Conservation (phyloP, 2,797 vertebrate genomes). For the Vireo griseus region DNA sequence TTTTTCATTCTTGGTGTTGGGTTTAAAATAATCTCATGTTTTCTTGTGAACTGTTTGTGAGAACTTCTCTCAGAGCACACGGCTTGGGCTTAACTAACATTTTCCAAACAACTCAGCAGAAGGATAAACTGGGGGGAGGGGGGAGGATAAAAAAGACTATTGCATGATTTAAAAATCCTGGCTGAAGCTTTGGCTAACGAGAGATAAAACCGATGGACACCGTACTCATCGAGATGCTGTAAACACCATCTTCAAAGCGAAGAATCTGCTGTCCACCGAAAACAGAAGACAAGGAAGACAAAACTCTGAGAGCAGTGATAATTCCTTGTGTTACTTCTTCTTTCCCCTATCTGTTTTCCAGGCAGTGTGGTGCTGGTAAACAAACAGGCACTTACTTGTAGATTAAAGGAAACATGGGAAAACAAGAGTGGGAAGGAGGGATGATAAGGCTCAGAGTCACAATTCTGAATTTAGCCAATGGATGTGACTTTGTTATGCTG, state of each 20-base stretch:
- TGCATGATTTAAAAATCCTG: background rate
- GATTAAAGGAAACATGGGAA: background rate
- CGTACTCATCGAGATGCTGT: background rate
- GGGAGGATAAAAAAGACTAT: background rate
- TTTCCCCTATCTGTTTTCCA: background rate
- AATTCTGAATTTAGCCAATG: background rate
- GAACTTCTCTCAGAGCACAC: background rate
- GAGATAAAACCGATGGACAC: background rate
- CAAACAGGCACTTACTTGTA: background rate
- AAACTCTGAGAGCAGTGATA: background rate
- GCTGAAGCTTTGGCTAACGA: background rate
- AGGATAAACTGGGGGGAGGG: background rate
- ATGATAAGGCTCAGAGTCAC: background rate
- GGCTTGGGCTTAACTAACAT: background rate
- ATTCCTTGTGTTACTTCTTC: background rate
- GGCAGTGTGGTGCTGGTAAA: background rate
- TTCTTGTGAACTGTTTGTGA: background rate
- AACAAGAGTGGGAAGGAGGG: background rate
- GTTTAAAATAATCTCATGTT: background rate
- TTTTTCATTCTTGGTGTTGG: background rate
- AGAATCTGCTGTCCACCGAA: background rate
- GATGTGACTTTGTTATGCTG: background rate
- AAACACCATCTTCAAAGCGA: background rate
- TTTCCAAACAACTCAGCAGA: conserved; percentile 25
- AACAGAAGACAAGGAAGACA: background rate